These are phyloP conservation scores for Melanotaenia nigrans DNA, from an alignment of 2,797 vertebrate genomes.

Conservation along the genomic window DNA sequence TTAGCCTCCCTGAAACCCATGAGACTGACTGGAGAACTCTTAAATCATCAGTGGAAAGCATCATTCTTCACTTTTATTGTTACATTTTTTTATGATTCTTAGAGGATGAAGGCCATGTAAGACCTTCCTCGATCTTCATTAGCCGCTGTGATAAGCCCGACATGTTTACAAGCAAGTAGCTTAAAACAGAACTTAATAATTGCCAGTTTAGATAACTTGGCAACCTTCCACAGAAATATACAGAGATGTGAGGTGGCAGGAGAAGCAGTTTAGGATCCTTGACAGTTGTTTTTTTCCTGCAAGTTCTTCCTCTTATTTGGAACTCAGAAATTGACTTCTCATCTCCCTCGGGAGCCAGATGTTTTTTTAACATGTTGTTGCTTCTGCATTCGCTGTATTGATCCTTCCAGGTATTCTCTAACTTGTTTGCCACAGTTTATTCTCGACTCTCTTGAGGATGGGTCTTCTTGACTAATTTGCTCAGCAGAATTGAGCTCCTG, in stretches of 20 bases:
- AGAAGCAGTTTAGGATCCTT: not conserved
- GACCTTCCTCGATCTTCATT: conserved; percentile 21
- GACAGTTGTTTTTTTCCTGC: not conserved
- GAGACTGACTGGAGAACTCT: conserved; percentile 63
- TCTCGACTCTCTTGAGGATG: conserved; percentile 56
- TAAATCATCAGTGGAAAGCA: conserved; percentile 54
- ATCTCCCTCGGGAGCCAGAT: conserved; percentile 33
- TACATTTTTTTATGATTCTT: conserved; percentile 14
- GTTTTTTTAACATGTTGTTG: conserved; percentile 41
- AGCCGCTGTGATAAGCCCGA: conserved; percentile 25
- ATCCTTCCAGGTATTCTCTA: conserved; percentile 47
- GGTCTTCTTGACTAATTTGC: conserved; percentile 27
- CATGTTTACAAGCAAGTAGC: conserved; percentile 45
- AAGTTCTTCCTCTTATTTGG: not conserved
- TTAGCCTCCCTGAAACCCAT: conserved; percentile 73
- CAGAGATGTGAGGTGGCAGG: no score
- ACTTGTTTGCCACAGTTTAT: conserved; percentile 58
- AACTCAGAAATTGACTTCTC: conserved; percentile 14
- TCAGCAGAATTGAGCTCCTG: conserved; percentile 30
- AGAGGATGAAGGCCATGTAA: conserved; percentile 28
- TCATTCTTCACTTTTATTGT: conserved; percentile 16
- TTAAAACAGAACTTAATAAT: conserved; percentile 22
- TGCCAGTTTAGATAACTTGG: conserved; percentile 47
- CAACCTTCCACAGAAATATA: not conserved
- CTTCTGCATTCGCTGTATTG: conserved; percentile 53